These are phyloP conservation scores for Onychomys arenicola DNA, from an alignment of 2,797 vertebrate species.

Conservation along the genomic window DNA sequence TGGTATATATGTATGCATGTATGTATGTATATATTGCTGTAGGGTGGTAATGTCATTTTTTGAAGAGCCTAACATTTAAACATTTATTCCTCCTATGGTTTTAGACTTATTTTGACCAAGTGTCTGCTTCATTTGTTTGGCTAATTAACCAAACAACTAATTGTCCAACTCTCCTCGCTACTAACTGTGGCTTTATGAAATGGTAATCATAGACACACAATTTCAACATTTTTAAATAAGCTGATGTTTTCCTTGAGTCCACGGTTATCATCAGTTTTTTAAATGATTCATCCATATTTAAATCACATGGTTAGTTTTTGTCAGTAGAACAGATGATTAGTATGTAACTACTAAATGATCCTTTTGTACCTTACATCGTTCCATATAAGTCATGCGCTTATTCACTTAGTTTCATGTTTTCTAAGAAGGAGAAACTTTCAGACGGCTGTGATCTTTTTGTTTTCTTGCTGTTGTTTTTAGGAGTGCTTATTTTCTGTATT, in stretches of 20 bases:
- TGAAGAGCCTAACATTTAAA: neutral
- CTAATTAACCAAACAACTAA: constrained; percentile 1
- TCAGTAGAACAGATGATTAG: neutral
- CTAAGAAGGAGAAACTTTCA: neutral
- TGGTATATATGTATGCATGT: neutral
- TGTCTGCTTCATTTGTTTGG: neutral
- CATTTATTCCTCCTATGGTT: neutral
- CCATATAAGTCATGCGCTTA: neutral
- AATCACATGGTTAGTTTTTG: constrained; percentile 6
- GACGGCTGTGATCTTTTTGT: neutral
- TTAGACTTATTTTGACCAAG: neutral
- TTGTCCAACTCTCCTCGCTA: neutral
- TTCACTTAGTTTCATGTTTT: neutral
- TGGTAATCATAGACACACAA: neutral
- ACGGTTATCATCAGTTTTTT: neutral
- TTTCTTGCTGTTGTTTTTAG: neutral
- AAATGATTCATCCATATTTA: neutral
- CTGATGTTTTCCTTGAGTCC: neutral
- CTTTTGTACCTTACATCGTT: neutral
- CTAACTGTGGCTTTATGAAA: neutral
- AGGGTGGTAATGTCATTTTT: neutral
- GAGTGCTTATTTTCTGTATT: neutral
- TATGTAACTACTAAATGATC: neutral
- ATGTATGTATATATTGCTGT: neutral
- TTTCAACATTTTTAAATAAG: constrained; percentile 25